Percentiles rank a stretch among this genome's conserved stretches.
phyloP scores from a whole-genome alignment of 2,888 invertebrate genomes.

The Tenthredo mesomela region DNA sequence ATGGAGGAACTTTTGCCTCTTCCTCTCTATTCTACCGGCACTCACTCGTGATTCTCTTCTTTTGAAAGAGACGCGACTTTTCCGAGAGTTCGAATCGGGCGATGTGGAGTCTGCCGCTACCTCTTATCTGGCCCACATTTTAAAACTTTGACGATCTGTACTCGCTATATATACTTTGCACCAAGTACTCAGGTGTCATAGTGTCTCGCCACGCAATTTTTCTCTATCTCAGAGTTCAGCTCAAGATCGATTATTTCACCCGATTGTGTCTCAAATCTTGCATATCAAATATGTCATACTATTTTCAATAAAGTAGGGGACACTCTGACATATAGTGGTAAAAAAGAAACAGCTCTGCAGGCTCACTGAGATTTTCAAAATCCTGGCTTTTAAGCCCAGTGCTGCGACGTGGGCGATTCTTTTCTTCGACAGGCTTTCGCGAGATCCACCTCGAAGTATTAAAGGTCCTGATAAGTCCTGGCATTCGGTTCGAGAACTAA shows the following conservation, averaged over 20 bases:
- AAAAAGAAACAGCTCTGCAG: not conserved
- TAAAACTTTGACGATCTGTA: constrained; percentile 60
- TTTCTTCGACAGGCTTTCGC: not conserved
- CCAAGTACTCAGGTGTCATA: not conserved
- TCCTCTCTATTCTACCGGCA: constrained; percentile 58
- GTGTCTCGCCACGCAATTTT: not conserved
- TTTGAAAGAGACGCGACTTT: constrained; percentile 66
- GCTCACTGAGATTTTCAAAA: not conserved
- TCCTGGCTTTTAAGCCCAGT: not conserved
- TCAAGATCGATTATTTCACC: not conserved
- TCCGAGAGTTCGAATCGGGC: constrained; percentile 65
- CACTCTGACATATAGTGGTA: not conserved
- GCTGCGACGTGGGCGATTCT: not conserved
- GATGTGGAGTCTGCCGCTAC: constrained; percentile 60
- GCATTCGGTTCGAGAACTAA: constrained; percentile 30
- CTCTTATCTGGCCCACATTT: constrained; percentile 69
- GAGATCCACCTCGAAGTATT: constrained; percentile 37
- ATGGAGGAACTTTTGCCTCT: constrained; percentile 73
- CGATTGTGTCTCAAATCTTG: not conserved
- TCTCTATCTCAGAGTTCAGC: not conserved
- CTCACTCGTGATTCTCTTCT: constrained; percentile 64
- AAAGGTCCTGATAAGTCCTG: constrained; percentile 32
- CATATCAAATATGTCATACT: not conserved
- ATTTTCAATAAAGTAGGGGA: not conserved
- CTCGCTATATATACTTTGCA: constrained; percentile 10